Conservation (phyloP, 2,888 invertebrate genomes). For the Drosophila lutescens region DNA sequence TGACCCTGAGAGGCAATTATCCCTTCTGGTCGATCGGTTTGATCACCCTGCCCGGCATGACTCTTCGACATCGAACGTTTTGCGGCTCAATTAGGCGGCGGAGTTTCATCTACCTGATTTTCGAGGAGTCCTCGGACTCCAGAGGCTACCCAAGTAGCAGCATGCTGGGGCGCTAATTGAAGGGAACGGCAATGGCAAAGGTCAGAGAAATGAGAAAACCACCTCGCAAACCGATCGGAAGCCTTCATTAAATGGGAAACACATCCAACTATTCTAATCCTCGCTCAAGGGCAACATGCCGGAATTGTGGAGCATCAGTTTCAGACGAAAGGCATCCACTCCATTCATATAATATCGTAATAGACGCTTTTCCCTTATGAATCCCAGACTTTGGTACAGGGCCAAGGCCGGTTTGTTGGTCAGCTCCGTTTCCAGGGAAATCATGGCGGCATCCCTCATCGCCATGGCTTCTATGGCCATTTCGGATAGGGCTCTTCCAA, state of each 20-base stretch:
- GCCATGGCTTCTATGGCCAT: slow-evolving; percentile 91
- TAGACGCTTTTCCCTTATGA: slow-evolving; percentile 98
- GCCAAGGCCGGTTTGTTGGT: slow-evolving; percentile 97
- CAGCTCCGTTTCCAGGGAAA: slow-evolving; percentile 99
- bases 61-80: slow-evolving; percentile 15
- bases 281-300: neutral
- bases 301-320: slow-evolving; percentile 91
- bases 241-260: slow-evolving; percentile 6
- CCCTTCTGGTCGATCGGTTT: slow-evolving; percentile 42
- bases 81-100: slow-evolving; percentile 67
- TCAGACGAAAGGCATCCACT: slow-evolving; percentile 97
- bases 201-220: slow-evolving; percentile 2
- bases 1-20: slow-evolving; percentile 75
- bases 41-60: slow-evolving; percentile 23
- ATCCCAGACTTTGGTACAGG: slow-evolving; percentile 98
- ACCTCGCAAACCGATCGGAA: neutral
- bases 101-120: slow-evolving; percentile 32
- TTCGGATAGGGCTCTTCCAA: slow-evolving; percentile 56
- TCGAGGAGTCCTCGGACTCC: neutral
- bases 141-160: slow-evolving; percentile 65
- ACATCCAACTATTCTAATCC: slow-evolving; percentile 1
- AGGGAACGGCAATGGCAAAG: slow-evolving; percentile 29
- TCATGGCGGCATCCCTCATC: slow-evolving; percentile 96
- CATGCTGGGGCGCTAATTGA: slow-evolving; percentile 72
- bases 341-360: slow-evolving; percentile 99